Base-by-base conservation (phyloP, 53 echinoderm and acorn worm genomes). In the Luidia sarsii region DNA sequence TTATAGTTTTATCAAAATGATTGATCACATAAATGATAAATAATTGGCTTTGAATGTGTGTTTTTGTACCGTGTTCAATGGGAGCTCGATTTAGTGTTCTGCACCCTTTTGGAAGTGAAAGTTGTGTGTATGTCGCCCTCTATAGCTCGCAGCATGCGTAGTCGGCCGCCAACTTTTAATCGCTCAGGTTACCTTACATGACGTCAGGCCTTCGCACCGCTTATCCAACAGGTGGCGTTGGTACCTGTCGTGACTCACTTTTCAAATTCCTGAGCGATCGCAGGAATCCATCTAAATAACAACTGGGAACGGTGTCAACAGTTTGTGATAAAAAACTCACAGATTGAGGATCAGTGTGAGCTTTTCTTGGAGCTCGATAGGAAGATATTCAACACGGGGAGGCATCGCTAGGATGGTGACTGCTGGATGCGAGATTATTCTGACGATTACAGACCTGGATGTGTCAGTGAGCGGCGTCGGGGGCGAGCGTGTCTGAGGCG, bases 191-290 rank as follows among this genome's bases (percentile, higher is more conserved):
- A 19, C 7, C 10, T 48, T 33, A 30, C 37, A 11, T 35, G 54
- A 52, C 71, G 71, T 71, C 55, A 10, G 53, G 71, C 33, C 20
- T 37, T 50, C 71, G 55, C 33, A 70, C 71, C 35, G 27, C 48
- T 48, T 53, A 36, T 35, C 16, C 59, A 75, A 74, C 74, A 75
- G 75, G 75, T 75, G 75, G 74, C 3, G 14, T 39, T 64, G 64
- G 24, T 36, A 48, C 33, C 16, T 39, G 24, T 25, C 4, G 35
- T 77, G 77, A 77, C 46, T 77, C 77, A 77, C 60, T 59, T 77
- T 74, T 77, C 60, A 60, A 77, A 77, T 77, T 77, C 77, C 15
- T 15, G 49, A 46, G 24, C 15, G 5, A 2, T 25, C 49, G 46
- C 41, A 13, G 67, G 21, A 23, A 43, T 14, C 21, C 18, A n/a